Base-by-base conservation (phyloP, 2,797 vertebrate species). In the Lepilemur septentrionalis region DNA sequence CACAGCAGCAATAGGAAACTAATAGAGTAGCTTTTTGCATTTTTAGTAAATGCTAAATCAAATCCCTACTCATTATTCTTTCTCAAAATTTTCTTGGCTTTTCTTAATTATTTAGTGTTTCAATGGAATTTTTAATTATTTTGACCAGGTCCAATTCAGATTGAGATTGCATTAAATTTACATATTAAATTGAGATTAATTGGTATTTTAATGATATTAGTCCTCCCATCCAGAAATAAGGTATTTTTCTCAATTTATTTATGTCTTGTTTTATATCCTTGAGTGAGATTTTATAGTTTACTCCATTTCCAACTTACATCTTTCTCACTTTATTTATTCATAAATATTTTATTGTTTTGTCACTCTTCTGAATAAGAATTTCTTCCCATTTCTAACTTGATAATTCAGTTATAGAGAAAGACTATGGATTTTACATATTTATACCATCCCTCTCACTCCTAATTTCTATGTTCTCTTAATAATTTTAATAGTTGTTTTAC, bases 71-170 rank as follows among this genome's bases (percentile, higher is more conserved):
- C 70, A 43, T 61, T 48, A 41, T 1, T 79, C 20, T 59, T 76
- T 85, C 52, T 65, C n/a, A 93, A 88, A 79, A 73, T 22, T 59
- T 52, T 61, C 22, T 95, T 93, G 63, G 4, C 48, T 85, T 76
- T 82, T 73, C 41, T 65, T 59, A 95, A 75, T 72, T 55, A 92
- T 72, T 86, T 82, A 55, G 22, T 85, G n/a, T 94, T 86, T 70
- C 43, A 93, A 32, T 35, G 8, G n/a, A 78, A 69, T 82, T 91
- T 80, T 52, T 14, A 80, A 32, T 88, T 67, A 85, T 78, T 86
- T 76, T 72, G 17, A 91, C 30, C 11, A 72, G 28, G 15, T 67
- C 7, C 52, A 92, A 69, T 43, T 95, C 30, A 90, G 48, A 92
- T 30, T 75, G 7, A 83, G 65, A 89, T 57, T 84, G 30, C 22